Percentiles rank a stretch among this genome's conserved stretches.
Evolutionary conservation across 2,797 vertebrate genomes (phyloP).

Genomic region (Paramormyrops hopkinsi): DNA sequence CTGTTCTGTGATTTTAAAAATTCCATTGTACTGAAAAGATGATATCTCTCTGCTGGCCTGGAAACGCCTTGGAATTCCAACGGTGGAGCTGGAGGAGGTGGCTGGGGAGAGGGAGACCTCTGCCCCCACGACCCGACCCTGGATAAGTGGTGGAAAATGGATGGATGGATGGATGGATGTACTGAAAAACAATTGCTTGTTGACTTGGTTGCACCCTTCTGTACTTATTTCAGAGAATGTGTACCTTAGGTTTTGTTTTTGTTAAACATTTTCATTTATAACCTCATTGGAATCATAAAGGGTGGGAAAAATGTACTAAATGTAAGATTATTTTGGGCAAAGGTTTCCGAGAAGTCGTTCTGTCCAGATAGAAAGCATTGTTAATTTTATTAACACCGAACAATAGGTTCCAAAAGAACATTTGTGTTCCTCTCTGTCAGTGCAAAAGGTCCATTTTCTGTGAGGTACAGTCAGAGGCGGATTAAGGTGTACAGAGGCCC

Average conservation of each 20-base stretch:
- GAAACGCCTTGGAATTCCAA: background rate
- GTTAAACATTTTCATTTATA: background rate
- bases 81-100: background rate
- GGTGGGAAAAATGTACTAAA: background rate
- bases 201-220: background rate
- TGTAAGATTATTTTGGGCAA: background rate
- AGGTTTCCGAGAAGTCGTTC: background rate
- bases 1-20: background rate
- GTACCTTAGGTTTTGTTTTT: background rate
- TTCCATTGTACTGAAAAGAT: background rate
- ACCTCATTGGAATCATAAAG: background rate
- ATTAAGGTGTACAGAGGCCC: no score
- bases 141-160: background rate
- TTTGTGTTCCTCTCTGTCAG: background rate
- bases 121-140: background rate
- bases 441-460: background rate
- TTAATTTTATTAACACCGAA: background rate
- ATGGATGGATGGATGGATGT: background rate
- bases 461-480: background rate
- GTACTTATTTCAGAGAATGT: background rate
- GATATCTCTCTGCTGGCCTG: background rate
- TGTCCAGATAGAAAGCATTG: background rate
- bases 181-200: background rate
- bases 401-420: background rate
- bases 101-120: background rate